Conservation (phyloP, 2,113 vertebrate genomes). For the Muscicapa adusta region DNA sequence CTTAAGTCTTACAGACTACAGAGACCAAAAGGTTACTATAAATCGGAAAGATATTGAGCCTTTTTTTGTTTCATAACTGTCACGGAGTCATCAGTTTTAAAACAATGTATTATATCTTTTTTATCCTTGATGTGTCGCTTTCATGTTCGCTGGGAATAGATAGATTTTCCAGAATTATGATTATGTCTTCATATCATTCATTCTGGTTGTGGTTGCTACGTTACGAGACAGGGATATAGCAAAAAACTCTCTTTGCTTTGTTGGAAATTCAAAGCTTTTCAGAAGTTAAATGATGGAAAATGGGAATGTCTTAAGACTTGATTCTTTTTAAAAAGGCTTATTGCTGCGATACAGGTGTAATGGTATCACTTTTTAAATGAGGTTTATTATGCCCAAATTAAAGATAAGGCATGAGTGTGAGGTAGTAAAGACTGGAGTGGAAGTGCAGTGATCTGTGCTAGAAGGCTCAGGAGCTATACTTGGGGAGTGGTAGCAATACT, state of each 20-base stretch:
- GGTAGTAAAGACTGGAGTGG: background rate
- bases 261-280: constrained; percentile 28
- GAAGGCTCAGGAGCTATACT: background rate
- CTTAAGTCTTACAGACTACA: background rate
- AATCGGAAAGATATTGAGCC: background rate
- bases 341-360: background rate
- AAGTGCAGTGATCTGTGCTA: background rate
- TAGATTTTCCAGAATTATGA: constrained; percentile 61
- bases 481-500: background rate
- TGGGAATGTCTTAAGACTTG: background rate
- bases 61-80: constrained; percentile 51
- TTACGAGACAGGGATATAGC: constrained; percentile 29
- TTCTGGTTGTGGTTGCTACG: constrained; percentile 48
- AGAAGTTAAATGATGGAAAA: constrained; percentile 25
- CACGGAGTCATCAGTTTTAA: constrained; percentile 38
- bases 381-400: background rate
- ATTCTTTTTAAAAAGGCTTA: background rate
- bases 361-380: background rate
- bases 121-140: constrained; percentile 44
- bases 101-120: constrained; percentile 40
- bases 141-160: constrained; percentile 55
- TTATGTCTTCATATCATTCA: constrained; percentile 64
- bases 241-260: background rate
- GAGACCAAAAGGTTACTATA: constrained; percentile 12
- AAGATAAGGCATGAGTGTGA: background rate